Percentiles rank a stretch among this genome's conserved stretches.
phyloP scores from a whole-genome alignment of 2,113 vertebrate genomes.

The Galemys pyrenaicus region DNA sequence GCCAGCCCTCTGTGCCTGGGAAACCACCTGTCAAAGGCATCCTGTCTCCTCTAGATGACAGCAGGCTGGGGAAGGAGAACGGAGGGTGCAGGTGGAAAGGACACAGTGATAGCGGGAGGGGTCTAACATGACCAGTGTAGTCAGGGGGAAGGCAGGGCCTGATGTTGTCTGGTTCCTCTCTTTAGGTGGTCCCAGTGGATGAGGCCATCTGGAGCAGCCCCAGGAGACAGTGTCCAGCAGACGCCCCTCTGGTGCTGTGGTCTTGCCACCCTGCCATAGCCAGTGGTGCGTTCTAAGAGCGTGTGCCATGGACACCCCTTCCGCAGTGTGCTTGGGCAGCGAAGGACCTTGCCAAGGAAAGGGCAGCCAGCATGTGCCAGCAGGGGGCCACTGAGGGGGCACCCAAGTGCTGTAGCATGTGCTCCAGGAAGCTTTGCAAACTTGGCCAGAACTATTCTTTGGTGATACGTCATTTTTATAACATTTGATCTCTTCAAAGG shows the following conservation, averaged over 20 bases:
- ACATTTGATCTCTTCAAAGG: conserved; percentile 30
- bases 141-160: not conserved
- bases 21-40: not conserved
- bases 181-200: not conserved
- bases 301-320: not conserved
- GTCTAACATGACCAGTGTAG: not conserved
- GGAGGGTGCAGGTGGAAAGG: not conserved
- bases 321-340: not conserved
- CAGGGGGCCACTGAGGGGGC: not conserved
- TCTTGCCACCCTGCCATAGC: fast-evolving
- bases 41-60: not conserved
- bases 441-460: not conserved
- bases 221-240: not conserved
- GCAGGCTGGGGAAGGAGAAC: not conserved
- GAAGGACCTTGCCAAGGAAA: not conserved
- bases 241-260: not conserved
- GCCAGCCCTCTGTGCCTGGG: not conserved
- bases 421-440: not conserved
- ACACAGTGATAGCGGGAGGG: fast-evolving
- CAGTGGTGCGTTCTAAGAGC: not conserved
- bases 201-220: not conserved
- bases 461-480: not conserved
- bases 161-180: not conserved
- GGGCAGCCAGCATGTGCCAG: fast-evolving
- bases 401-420: fast-evolving